These are phyloP conservation scores for Scolopax bukidnonensis DNA, from an alignment of 2,797 vertebrate genomes.

Conservation along the genomic window DNA sequence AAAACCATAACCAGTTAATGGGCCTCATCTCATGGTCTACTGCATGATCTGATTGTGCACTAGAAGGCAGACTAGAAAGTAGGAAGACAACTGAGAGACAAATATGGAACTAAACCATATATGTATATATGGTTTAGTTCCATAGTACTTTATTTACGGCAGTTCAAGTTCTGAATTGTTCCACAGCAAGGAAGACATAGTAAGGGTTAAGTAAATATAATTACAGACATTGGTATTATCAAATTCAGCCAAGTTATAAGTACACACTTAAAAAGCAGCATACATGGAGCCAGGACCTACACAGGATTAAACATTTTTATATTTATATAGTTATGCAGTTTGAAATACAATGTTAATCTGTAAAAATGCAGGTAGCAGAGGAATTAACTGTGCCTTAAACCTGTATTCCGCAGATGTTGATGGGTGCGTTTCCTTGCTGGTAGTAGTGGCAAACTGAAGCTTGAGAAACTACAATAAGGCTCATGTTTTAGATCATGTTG, in stretches of 20 bases:
- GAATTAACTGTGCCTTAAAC: background rate
- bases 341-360: background rate
- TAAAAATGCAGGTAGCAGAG: background rate
- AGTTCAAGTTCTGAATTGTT: background rate
- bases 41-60: background rate
- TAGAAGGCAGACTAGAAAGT: background rate
- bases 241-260: background rate
- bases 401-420: background rate
- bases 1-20: background rate
- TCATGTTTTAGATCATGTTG: background rate
- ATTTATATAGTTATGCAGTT: background rate
- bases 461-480: background rate
- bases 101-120: background rate
- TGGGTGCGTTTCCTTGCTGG: background rate
- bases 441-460: background rate
- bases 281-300: background rate
- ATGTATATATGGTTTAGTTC: no score
- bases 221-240: background rate
- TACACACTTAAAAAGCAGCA: background rate
- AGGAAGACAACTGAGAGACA: background rate
- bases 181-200: rapidly evolving
- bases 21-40: background rate
- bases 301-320: background rate
- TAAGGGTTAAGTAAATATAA: background rate
- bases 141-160: no score